Conservation (phyloP, 2,113 vertebrate genomes). For the Tetrax tetrax region DNA sequence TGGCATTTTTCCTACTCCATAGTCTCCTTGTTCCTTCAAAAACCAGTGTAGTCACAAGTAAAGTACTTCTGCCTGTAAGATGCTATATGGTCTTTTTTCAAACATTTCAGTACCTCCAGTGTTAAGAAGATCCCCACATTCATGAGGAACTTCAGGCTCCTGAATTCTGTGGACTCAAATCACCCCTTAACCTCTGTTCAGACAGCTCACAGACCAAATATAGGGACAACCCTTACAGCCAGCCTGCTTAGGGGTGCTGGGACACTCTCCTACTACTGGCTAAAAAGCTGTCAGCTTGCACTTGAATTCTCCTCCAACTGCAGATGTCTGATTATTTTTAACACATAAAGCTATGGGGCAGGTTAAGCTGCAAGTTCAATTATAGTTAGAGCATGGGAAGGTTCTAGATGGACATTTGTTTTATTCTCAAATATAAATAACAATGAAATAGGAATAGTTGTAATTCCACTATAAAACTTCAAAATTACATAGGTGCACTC, state of each 20-base stretch:
- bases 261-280: not conserved
- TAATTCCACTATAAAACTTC: not conserved
- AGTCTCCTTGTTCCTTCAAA: not conserved
- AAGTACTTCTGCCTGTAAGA: not conserved
- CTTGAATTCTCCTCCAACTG: not conserved
- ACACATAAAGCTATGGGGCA: not conserved
- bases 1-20: not conserved
- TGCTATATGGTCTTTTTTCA: not conserved
- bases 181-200: not conserved
- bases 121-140: not conserved
- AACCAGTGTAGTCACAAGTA: not conserved
- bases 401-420: not conserved
- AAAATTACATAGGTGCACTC: not conserved
- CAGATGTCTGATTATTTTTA: not conserved
- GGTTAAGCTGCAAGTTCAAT: not conserved
- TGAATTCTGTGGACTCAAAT: not conserved
- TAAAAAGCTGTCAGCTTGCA: not conserved
- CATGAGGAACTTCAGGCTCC: not conserved
- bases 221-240: accelerated
- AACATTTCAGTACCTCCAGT: not conserved
- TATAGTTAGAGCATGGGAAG: not conserved
- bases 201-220: not conserved
- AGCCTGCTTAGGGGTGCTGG: not conserved
- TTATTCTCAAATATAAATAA: not conserved
- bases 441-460: not conserved